These are phyloP conservation scores for Phragmatobia fuliginosa DNA, from an alignment of 2,888 invertebrate species.

Conservation along the genomic window DNA sequence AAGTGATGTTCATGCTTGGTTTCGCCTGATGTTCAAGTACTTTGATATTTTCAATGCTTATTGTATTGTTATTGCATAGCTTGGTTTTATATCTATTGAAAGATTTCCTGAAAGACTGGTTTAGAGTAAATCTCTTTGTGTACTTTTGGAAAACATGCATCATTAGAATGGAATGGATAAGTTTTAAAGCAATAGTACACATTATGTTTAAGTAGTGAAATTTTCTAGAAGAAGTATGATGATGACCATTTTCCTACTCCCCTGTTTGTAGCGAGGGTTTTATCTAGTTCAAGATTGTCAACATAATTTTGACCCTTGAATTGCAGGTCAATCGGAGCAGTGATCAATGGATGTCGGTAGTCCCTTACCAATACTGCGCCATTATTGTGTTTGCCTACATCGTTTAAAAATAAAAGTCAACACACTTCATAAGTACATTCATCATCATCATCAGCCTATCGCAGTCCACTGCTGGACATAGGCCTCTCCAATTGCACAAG, in stretches of 20 bases:
- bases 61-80: neutral
- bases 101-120: neutral
- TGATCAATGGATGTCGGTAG: no score
- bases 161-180: neutral
- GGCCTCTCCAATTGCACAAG: no score
- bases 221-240: no score
- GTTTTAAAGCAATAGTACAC: neutral
- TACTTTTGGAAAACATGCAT: no score
- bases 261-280: neutral
- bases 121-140: neutral
- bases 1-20: slow-evolving; percentile 12
- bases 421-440: no score
- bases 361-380: no score
- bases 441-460: no score
- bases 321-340: no score
- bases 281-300: neutral
- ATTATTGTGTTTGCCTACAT: no score
- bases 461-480: no score
- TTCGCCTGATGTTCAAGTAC: slow-evolving; percentile 7
- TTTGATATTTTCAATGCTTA: slow-evolving; percentile 9
- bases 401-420: no score
- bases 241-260: neutral
- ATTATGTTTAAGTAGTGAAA: no score
- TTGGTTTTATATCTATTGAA: neutral
- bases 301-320: neutral